Conservation (phyloP, 2,797 vertebrate genomes). For the Halcyon badia region DNA sequence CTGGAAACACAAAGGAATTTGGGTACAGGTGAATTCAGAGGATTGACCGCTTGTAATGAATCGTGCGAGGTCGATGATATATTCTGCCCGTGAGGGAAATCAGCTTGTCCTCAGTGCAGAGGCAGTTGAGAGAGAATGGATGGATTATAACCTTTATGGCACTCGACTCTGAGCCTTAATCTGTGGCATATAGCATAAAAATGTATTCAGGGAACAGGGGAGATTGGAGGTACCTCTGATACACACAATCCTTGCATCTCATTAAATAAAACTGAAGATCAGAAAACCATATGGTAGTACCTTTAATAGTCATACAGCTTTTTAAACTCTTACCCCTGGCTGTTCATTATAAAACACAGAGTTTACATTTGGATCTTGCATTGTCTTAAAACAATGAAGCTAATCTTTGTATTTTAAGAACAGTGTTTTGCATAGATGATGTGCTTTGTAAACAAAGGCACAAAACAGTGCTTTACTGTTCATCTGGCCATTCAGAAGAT, state of each 20-base stretch:
- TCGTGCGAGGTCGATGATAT: neutral
- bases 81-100: neutral
- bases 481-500: neutral
- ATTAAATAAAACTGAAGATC: neutral
- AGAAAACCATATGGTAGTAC: neutral
- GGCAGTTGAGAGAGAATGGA: neutral
- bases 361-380: neutral
- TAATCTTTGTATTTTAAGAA: neutral
- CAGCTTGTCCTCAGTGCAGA: fast-evolving
- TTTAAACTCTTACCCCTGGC: neutral
- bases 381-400: neutral
- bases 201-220: neutral
- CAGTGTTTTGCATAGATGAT: neutral
- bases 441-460: neutral
- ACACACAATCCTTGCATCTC: neutral
- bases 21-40: neutral
- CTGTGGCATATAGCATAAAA: neutral
- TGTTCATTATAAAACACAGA: neutral
- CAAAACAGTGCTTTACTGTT: neutral
- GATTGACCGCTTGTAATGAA: neutral
- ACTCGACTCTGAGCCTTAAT: neutral
- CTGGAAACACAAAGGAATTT: neutral
- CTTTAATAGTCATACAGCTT: neutral
- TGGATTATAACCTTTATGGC: neutral
- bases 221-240: neutral